phyloP scores from a whole-genome alignment of 92 coral and sea anemone species.

The Epizoanthus scotinus region DNA sequence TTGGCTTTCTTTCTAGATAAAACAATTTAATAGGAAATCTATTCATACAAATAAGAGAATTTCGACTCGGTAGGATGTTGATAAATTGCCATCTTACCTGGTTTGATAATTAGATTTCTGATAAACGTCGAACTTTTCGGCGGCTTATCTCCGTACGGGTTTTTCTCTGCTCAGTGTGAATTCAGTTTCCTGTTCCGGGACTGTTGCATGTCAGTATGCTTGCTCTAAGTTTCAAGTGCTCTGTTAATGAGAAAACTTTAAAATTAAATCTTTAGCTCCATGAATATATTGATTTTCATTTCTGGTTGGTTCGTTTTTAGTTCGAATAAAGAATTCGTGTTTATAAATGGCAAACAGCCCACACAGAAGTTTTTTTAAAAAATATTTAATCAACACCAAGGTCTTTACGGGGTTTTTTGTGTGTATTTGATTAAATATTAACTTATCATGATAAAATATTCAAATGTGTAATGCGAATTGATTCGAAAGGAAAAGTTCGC shows the following conservation, averaged over 20 bases:
- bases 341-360: neutral
- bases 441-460: neutral
- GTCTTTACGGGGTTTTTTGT: neutral
- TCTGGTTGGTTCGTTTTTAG: neutral
- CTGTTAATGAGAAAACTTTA: neutral
- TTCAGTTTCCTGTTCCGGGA: neutral
- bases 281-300: neutral
- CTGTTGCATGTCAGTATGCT: neutral
- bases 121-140: neutral
- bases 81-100: neutral
- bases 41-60: neutral
- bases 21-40: neutral
- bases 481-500: neutral
- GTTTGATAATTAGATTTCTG: neutral
- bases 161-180: neutral
- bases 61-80: neutral
- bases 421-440: conserved; percentile 1
- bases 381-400: conserved; percentile 10
- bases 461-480: neutral
- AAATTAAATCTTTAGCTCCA: neutral
- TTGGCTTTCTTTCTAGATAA: neutral
- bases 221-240: neutral
- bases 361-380: conserved; percentile 8
- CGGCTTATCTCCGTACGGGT: neutral
- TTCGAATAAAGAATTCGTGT: no score